Evolutionary conservation across 2,797 vertebrate genomes (phyloP).

Genomic region (Threskiornis aethiopicus): DNA sequence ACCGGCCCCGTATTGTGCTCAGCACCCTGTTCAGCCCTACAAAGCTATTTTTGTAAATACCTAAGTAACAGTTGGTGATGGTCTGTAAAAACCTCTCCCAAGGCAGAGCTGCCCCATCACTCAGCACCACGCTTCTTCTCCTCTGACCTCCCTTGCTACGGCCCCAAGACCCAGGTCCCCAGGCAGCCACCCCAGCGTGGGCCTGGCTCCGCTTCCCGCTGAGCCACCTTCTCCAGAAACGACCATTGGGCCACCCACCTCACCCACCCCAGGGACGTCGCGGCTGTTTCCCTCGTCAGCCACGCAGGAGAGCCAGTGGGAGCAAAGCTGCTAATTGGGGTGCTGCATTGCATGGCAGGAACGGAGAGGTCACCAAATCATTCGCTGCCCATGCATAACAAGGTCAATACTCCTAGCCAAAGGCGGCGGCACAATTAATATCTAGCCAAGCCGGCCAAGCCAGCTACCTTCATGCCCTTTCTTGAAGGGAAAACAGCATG

Average conservation of each 20-base stretch:
- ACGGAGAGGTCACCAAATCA: not conserved
- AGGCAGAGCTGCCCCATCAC: not conserved
- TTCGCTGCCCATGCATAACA: not conserved
- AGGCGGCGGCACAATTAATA: not conserved
- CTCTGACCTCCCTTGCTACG: accelerated
- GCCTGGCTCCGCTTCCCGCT: not conserved
- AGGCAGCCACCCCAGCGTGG: accelerated
- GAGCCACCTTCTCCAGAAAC: not conserved
- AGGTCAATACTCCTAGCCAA: not conserved
- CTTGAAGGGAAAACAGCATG: not conserved
- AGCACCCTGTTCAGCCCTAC: not conserved
- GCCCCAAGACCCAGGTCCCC: not conserved
- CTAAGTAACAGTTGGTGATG: not conserved
- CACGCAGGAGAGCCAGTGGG: not conserved
- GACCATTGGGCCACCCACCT: accelerated
- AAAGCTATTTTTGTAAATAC: not conserved
- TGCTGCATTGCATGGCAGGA: accelerated
- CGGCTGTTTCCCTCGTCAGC: accelerated
- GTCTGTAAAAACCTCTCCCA: not conserved
- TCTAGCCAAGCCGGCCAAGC: not conserved
- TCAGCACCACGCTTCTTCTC: not conserved
- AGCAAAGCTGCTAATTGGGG: not conserved
- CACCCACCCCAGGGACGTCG: accelerated
- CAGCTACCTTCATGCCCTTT: not conserved
- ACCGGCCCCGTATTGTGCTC: accelerated